Evolutionary conservation across 2,888 invertebrate species (phyloP).

Genomic region (Eurois occulta): DNA sequence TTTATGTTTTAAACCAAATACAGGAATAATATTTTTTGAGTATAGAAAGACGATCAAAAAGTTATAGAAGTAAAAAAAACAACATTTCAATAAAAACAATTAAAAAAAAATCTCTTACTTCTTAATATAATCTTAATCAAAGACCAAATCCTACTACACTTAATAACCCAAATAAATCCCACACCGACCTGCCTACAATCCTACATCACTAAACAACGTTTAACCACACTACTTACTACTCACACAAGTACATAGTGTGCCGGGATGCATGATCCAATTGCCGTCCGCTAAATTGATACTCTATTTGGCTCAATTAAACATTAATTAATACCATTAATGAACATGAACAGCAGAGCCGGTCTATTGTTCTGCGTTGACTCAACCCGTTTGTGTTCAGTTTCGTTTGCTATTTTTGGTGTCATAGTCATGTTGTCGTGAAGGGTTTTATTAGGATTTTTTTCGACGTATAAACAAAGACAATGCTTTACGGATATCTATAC

Average conservation of each 20-base stretch:
- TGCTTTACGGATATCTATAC: too few species aligned
- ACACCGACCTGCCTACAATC: background rate
- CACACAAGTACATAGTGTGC: slow-evolving; percentile 58
- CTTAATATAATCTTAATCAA: background rate
- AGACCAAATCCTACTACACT: background rate
- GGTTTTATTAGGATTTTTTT: slow-evolving; percentile 16
- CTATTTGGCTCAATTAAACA: slow-evolving; percentile 89
- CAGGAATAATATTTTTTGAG: background rate
- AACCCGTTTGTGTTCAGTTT: slow-evolving; percentile 46
- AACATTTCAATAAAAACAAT: background rate
- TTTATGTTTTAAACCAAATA: background rate
- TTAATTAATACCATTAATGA: slow-evolving; percentile 89
- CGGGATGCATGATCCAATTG: slow-evolving; percentile 88
- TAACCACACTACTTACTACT: slow-evolving; percentile 28
- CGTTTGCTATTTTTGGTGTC: slow-evolving; percentile 54
- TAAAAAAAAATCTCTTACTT: background rate
- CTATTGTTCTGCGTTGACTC: slow-evolving; percentile 79
- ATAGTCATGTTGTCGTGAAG: slow-evolving; percentile 38
- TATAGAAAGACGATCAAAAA: background rate
- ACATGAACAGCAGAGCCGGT: slow-evolving; percentile 86
- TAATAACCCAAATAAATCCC: slow-evolving; percentile 1
- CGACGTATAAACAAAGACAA: background rate
- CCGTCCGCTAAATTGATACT: slow-evolving; percentile 88
- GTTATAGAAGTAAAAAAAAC: background rate
- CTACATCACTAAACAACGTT: slow-evolving; percentile 13